phyloP scores from a whole-genome alignment of 2,888 invertebrate genomes.

The Spisula subtruncata region DNA sequence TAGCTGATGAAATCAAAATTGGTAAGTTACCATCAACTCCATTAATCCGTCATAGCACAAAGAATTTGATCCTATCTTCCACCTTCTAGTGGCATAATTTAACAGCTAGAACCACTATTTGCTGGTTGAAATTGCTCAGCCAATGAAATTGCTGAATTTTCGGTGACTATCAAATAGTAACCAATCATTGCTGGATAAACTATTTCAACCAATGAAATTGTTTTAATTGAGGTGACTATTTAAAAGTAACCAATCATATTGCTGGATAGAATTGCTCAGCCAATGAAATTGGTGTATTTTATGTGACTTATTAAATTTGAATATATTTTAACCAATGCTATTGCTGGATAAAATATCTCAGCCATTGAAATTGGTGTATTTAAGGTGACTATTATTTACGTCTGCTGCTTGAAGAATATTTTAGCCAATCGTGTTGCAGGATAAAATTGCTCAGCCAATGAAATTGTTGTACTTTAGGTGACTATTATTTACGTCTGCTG shows the following conservation, averaged over 20 bases:
- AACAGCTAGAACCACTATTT: too few species aligned
- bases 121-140: too few species aligned
- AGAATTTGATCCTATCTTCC: too few species aligned
- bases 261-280: too few species aligned
- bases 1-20: slow-evolving; percentile 98
- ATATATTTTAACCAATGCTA: too few species aligned
- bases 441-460: background rate
- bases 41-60: background rate
- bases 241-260: too few species aligned
- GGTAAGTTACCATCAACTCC: slow-evolving; percentile 87
- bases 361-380: background rate
- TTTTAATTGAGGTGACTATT: slow-evolving; percentile 93
- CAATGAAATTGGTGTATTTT: too few species aligned
- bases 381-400: slow-evolving; percentile 97
- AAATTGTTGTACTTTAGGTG: slow-evolving; percentile 89
- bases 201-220: background rate
- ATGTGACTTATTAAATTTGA: too few species aligned
- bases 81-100: too few species aligned
- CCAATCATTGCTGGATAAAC: background rate
- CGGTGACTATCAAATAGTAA: too few species aligned
- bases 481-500: slow-evolving; percentile 97
- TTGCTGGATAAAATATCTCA: background rate
- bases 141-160: too few species aligned
- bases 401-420: slow-evolving; percentile 90
- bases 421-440: background rate